Evolutionary conservation across 2,888 invertebrate species (phyloP), one percentile per base, ranked within the genome.

Genomic region (Pedicia rivosa): DNA sequence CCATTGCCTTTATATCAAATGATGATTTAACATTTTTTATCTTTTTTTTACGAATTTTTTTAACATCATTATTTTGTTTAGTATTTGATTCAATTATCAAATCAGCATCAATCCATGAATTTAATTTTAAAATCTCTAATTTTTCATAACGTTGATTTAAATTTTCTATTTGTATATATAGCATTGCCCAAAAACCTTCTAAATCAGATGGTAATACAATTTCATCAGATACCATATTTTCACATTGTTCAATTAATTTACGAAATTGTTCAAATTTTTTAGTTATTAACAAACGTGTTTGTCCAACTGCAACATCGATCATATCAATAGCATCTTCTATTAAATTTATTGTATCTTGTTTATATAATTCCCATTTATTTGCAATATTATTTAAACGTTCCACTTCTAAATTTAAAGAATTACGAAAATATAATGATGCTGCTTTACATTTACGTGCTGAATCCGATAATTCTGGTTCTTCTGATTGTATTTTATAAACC

Each of bases 121-220:
- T 46, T 0, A 40, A 19, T 25, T 16, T 45, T 44, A 5, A 53
- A 28, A 16, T 47, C 38, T 7, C 48, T 47, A 5, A 56, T 43
- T 36, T 32, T 10, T 16, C 5, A 30, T 32, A 39, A 6, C 37
- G 4, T 54, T 46, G 35, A 57, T 56, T 24, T 9, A 31, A 20
- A 16, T 39, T 31, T 14, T 43, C 47, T 3, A 62, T 49, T 52
- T 78, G 75, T 46, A 75, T 65, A 41, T 66, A 64, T 13, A 76
- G 66, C 68, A 76, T 71, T 46, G 79, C 87, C 87, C 87, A 88
- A 63, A 86, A 88, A 17, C 79, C 80, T 47, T 72, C 74, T 24
- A 80, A 59, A 58, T 80, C 79, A 40, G 66, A 64, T 48, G 63
- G 62, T 1, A 60, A 63, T 1, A 70, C 60, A 5, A 57, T 48